Percentiles rank a stretch among this genome's conserved stretches.
These are phyloP conservation scores for Ceuthmochares aereus DNA, from an alignment of 2,113 vertebrate species.

Conservation along the genomic window DNA sequence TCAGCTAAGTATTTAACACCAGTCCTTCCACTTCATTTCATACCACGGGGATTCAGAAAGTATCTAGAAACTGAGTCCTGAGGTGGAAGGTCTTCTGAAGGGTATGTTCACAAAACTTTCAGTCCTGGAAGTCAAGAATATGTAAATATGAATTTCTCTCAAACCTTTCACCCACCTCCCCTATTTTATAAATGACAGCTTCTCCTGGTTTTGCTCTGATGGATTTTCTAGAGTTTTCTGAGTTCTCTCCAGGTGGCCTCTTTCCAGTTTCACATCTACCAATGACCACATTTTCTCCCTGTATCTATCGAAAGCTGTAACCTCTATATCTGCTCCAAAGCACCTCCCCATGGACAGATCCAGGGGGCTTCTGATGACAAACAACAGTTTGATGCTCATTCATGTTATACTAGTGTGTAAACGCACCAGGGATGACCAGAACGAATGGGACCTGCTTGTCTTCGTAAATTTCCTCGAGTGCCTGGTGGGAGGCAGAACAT, in stretches of 20 bases:
- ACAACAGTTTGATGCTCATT: neutral
- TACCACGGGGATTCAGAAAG: rapidly evolving
- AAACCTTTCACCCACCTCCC: neutral
- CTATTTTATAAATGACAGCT: neutral
- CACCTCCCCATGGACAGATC: neutral
- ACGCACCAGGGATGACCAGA: neutral
- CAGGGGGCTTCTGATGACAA: neutral
- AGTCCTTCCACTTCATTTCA: neutral
- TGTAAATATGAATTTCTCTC: neutral
- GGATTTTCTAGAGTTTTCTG: neutral
- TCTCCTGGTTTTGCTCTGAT: neutral
- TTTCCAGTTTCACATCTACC: neutral
- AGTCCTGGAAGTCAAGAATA: neutral
- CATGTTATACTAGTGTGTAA: neutral
- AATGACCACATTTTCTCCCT: neutral
- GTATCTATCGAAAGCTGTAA: neutral
- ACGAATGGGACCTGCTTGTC: constrained; percentile 9
- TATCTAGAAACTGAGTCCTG: neutral
- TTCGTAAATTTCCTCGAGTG: constrained; percentile 34
- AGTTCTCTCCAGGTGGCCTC: neutral
- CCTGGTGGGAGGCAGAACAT: neutral
- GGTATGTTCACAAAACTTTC: neutral
- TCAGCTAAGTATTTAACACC: neutral
- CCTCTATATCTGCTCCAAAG: neutral
- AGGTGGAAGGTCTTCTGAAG: neutral